These are phyloP conservation scores for Melanotaenia pygmaea DNA, from an alignment of 2,797 vertebrate genomes.

Conservation along the genomic window DNA sequence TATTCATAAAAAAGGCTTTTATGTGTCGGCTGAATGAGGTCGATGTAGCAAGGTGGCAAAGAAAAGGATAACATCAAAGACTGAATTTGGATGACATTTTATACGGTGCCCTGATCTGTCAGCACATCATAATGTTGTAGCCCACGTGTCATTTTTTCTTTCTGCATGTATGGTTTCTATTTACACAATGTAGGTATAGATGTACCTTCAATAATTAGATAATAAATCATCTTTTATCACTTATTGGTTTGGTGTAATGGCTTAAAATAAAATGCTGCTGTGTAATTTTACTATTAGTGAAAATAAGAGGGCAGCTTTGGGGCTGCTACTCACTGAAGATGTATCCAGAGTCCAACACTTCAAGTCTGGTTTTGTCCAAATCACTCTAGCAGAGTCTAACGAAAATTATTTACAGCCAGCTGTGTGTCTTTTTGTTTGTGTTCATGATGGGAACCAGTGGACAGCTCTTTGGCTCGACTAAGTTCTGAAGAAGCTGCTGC, in stretches of 20 bases:
- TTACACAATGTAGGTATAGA: conserved; percentile 11
- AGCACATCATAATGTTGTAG: conserved; percentile 54
- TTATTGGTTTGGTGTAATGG: conserved; percentile 32
- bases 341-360: conserved; percentile 28
- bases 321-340: neutral
- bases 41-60: conserved; percentile 48
- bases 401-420: neutral
- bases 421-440: neutral
- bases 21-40: conserved; percentile 53
- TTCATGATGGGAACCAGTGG: neutral
- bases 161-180: conserved; percentile 30
- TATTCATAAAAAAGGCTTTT: conserved; percentile 49
- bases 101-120: conserved; percentile 55
- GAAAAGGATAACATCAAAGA: conserved; percentile 66
- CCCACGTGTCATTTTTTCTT: conserved; percentile 34
- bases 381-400: conserved; percentile 25
- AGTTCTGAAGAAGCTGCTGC: too few species aligned
- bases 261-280: conserved; percentile 21
- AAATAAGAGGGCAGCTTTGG: conserved; percentile 31
- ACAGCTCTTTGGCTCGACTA: neutral
- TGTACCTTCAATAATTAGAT: conserved; percentile 9
- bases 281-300: conserved; percentile 38
- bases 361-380: conserved; percentile 29
- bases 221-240: conserved; percentile 28
- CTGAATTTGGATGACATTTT: conserved; percentile 55